Evolutionary conservation across 2,888 invertebrate genomes (phyloP).

Genomic region (Conus canariensis): DNA sequence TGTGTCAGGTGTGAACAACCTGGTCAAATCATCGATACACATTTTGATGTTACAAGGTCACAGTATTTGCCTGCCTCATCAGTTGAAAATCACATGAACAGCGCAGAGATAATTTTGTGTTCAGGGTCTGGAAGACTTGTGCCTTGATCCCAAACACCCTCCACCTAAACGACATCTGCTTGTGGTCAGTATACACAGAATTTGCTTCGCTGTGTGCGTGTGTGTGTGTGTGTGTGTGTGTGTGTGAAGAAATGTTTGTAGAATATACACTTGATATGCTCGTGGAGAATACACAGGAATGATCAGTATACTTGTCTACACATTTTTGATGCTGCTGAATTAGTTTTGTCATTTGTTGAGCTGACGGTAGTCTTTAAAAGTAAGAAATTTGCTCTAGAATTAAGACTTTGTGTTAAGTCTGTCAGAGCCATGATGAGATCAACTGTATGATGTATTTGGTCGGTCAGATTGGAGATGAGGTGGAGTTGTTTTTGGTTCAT

Average conservation of each 20-base stretch:
- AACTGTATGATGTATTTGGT: too few species aligned
- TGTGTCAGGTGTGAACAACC: too few species aligned
- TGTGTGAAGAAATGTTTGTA: background rate
- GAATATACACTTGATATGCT: too few species aligned
- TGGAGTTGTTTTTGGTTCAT: too few species aligned
- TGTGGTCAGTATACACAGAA: background rate
- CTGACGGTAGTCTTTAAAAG: background rate
- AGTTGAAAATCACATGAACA: too few species aligned
- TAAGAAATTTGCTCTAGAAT: background rate
- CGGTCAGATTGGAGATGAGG: too few species aligned
- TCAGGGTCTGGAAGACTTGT: conserved; percentile 27
- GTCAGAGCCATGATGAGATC: too few species aligned
- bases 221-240: background rate
- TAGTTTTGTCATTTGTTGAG: background rate
- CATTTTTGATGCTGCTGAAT: background rate
- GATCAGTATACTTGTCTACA: background rate
- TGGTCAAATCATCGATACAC: too few species aligned
- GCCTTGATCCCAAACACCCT: conserved; percentile 10
- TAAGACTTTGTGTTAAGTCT: too few species aligned
- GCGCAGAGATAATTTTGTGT: background rate
- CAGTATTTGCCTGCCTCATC: too few species aligned
- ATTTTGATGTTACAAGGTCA: too few species aligned
- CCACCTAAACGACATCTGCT: background rate
- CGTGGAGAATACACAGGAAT: too few species aligned
- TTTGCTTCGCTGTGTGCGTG: background rate